Evolutionary conservation across 1,140 invertebrate genomes (phyloP).

Genomic region (Drosophila malerkotliana): DNA sequence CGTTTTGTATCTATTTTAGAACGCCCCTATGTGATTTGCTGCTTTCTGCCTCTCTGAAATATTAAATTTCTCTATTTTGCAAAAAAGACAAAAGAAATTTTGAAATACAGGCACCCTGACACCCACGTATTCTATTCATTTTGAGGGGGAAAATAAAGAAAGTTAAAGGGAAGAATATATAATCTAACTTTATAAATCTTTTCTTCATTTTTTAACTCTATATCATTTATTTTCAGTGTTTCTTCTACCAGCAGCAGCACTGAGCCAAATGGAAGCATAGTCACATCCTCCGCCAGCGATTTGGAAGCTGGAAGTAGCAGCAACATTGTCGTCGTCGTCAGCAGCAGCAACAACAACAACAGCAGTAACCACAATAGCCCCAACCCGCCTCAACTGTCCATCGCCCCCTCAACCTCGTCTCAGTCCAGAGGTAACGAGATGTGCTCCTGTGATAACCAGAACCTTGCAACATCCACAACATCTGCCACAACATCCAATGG

Average conservation of each 20-base stretch:
- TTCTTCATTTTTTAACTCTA: background rate
- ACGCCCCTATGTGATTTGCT: constrained; percentile 54
- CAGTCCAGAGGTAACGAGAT: constrained; percentile 25
- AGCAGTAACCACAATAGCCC: constrained; percentile 22
- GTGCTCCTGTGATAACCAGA: constrained; percentile 54
- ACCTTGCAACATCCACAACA: constrained; percentile 33
- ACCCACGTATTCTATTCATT: background rate
- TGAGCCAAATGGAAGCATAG: constrained; percentile 44
- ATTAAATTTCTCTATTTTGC: constrained; percentile 50
- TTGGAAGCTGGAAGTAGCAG: constrained; percentile 34
- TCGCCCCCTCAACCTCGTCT: constrained; percentile 13
- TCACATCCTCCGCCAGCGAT: constrained; percentile 41
- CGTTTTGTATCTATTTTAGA: constrained; percentile 38
- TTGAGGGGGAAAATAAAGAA: no score
- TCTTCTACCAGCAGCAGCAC: constrained; percentile 58
- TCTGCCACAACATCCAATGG: constrained; percentile 27
- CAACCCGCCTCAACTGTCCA: constrained; percentile 10
- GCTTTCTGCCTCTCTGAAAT: constrained; percentile 23
- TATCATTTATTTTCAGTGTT: constrained; percentile 37
- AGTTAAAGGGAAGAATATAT: background rate
- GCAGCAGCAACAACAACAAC: constrained; percentile 15
- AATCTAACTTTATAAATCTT: background rate
- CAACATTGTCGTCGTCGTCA: constrained; percentile 28
- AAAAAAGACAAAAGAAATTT: constrained; percentile 15
- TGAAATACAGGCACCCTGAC: background rate